Conservation (phyloP, 2,888 invertebrate species). For the Volucella zonaria region DNA sequence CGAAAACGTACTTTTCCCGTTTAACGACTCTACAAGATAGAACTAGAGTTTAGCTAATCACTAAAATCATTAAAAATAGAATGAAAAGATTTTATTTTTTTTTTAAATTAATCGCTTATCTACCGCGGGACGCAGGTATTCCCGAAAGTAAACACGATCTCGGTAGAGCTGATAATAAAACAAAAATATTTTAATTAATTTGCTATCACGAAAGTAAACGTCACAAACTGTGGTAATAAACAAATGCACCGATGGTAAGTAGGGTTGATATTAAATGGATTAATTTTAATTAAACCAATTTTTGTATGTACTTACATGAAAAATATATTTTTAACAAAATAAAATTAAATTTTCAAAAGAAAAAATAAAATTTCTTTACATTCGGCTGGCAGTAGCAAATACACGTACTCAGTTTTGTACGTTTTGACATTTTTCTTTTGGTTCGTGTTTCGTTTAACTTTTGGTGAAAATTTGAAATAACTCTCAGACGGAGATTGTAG, state of each 20-base stretch:
- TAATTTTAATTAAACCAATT: not conserved
- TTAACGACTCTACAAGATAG: not conserved
- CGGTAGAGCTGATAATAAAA: conserved; percentile 14
- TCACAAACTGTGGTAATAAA: conserved; percentile 34
- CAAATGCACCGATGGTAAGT: not conserved
- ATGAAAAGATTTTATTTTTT: not conserved
- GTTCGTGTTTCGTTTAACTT: not conserved
- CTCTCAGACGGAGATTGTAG: not conserved
- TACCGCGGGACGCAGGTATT: conserved; percentile 3
- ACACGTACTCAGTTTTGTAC: conserved; percentile 76
- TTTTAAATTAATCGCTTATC: conserved; percentile 9
- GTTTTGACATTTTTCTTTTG: conserved; percentile 63
- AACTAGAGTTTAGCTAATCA: not conserved
- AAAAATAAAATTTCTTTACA: conserved; percentile 77
- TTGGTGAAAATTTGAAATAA: not conserved
- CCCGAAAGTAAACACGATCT: conserved; percentile 26
- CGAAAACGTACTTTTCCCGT: no score
- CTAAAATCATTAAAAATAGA: conserved; percentile 28
- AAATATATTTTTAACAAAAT: conserved; percentile 75
- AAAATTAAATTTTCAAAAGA: conserved; percentile 75
- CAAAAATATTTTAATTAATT: conserved; percentile 13
- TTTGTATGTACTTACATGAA: conserved; percentile 72
- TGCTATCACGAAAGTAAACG: conserved; percentile 7
- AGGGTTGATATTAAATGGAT: not conserved
- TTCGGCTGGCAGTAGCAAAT: conserved; percentile 70